Evolutionary conservation across 2,888 invertebrate genomes (phyloP).

Genomic region (Lasius fuliginosus): DNA sequence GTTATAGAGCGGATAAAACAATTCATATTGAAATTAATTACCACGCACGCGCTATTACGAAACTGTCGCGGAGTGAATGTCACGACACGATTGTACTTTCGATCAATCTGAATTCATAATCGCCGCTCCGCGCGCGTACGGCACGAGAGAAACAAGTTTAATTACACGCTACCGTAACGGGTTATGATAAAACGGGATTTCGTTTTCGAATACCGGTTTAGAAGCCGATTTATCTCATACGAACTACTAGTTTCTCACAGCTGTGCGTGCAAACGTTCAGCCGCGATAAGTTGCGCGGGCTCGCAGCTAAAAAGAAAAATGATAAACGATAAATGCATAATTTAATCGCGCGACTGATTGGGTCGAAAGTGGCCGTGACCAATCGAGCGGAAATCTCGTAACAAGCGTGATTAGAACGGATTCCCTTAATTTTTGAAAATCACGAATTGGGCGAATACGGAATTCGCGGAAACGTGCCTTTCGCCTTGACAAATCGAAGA

Average conservation of each 20-base stretch:
- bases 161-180: conserved; percentile 61
- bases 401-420: background rate
- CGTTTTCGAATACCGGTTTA: conserved; percentile 56
- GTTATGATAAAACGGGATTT: conserved; percentile 64
- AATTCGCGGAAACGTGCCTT: background rate
- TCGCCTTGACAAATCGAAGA: background rate
- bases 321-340: conserved; percentile 8
- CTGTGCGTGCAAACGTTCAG: conserved; percentile 18
- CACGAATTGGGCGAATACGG: background rate
- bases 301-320: conserved; percentile 7
- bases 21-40: conserved; percentile 52
- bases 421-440: background rate
- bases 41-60: conserved; percentile 49
- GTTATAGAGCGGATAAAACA: conserved; percentile 16
- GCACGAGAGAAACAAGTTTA: conserved; percentile 60
- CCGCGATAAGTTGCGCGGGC: conserved; percentile 12
- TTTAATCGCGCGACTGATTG: background rate
- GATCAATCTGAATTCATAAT: conserved; percentile 66
- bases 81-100: conserved; percentile 65
- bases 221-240: conserved; percentile 38
- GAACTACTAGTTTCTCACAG: conserved; percentile 39
- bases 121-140: conserved; percentile 6
- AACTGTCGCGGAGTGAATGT: conserved; percentile 62
- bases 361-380: background rate
- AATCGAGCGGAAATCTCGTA: conserved; percentile 8